Percentiles rank a stretch among this genome's conserved stretches.
phyloP scores from a whole-genome alignment of 37 sponge, comb jelly and placozoan species.

The Spongilla lacustris region DNA sequence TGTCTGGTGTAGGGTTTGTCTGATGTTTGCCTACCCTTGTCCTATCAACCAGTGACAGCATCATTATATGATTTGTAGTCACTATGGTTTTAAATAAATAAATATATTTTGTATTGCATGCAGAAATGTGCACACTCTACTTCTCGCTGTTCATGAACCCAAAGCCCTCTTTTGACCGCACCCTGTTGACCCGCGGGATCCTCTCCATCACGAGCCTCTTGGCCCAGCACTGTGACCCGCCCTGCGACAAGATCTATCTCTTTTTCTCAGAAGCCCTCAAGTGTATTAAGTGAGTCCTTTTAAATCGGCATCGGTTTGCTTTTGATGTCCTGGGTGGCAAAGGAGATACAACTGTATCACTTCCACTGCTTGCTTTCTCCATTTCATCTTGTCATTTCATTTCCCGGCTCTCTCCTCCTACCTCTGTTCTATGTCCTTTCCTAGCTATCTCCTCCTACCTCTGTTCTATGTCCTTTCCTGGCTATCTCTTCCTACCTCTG shows the following conservation, averaged over 20 bases:
- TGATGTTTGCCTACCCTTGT: no score
- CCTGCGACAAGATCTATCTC: slow-evolving; percentile 11
- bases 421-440: not conserved
- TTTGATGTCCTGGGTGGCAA: not conserved
- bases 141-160: slow-evolving; percentile 33
- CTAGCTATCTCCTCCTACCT: no score
- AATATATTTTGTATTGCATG: not conserved
- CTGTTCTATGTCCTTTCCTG: not conserved
- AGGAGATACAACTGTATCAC: no score
- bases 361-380: no score
- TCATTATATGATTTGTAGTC: no score
- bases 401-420: not conserved
- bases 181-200: slow-evolving; percentile 24
- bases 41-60: no score
- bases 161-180: not conserved
- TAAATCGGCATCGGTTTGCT: not conserved
- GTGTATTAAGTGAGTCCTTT: slow-evolving; percentile 13
- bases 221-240: slow-evolving; percentile 25
- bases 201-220: slow-evolving; percentile 38
- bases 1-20: no score
- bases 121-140: slow-evolving; percentile 46
- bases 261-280: slow-evolving; percentile 36
- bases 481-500: not conserved
- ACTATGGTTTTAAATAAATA: no score
- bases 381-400: no score